phyloP scores from a whole-genome alignment of 2,797 vertebrate genomes.

The Ambastaia sidthimunki region DNA sequence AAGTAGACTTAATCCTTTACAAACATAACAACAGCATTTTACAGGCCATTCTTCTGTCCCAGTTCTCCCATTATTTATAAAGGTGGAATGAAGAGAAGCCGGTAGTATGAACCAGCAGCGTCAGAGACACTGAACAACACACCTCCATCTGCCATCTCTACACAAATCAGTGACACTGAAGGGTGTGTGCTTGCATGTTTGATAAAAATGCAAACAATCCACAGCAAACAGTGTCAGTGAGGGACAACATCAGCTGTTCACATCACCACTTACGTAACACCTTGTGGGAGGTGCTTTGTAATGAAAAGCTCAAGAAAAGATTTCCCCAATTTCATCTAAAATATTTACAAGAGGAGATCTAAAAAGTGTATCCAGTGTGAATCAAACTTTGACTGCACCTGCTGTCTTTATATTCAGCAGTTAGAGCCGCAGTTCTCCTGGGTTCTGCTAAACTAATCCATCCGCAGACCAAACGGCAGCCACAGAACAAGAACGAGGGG shows the following conservation, averaged over 20 bases:
- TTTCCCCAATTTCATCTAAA: no score
- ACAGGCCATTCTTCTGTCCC: not conserved
- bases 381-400: no score
- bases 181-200: constrained; percentile 26
- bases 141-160: not conserved
- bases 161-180: constrained; percentile 13
- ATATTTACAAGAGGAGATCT: not conserved
- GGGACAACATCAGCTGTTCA: constrained; percentile 10
- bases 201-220: constrained; percentile 13
- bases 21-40: not conserved
- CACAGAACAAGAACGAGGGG: not conserved
- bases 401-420: constrained; percentile 65
- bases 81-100: not conserved
- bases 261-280: not conserved
- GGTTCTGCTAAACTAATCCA: constrained; percentile 58
- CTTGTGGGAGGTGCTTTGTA: not conserved
- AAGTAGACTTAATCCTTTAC: not conserved
- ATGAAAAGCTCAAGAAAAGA: not conserved
- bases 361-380: not conserved
- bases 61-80: not conserved
- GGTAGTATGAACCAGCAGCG: constrained; percentile 2
- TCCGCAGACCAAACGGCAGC: constrained; percentile 50
- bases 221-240: constrained; percentile 20
- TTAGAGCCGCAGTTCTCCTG: constrained; percentile 64
- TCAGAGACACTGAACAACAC: constrained; percentile 42